phyloP scores from a whole-genome alignment of 2,113 vertebrate genomes.

The Solea senegalensis region DNA sequence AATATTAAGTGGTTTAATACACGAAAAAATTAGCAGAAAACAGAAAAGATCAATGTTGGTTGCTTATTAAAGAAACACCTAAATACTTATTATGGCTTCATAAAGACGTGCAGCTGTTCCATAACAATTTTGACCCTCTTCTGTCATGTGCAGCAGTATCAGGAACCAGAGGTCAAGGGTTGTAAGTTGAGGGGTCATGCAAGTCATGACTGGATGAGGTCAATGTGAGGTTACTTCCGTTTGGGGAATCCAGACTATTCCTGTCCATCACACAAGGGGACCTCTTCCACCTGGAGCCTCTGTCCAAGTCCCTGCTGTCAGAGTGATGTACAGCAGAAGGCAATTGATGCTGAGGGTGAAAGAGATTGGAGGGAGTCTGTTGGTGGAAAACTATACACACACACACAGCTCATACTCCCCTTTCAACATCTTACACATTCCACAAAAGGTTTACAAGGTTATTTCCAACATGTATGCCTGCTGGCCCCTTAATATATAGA shows the following conservation, averaged over 20 bases:
- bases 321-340: conserved; percentile 68
- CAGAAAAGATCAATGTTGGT: not conserved
- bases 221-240: conserved; percentile 72
- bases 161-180: conserved; percentile 46
- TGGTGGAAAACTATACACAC: not conserved
- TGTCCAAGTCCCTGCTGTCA: conserved; percentile 62
- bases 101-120: conserved; percentile 18
- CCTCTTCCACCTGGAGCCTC: conserved; percentile 59
- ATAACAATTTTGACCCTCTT: conserved; percentile 25
- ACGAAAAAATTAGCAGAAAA: no score
- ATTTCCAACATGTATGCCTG: conserved; percentile 24
- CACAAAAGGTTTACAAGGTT: conserved; percentile 16
- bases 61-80: not conserved
- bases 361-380: conserved; percentile 38
- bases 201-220: conserved; percentile 65
- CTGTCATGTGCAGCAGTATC: conserved; percentile 35
- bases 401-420: not conserved
- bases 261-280: conserved; percentile 64
- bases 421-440: conserved; percentile 24
- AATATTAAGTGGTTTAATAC: not conserved
- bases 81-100: not conserved
- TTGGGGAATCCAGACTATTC: conserved; percentile 60
- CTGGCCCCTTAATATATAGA: not conserved
- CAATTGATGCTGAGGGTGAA: conserved; percentile 50
- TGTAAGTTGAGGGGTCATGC: conserved; percentile 48